Evolutionary conservation across 1,140 invertebrate species (phyloP).

Genomic region (Caenorhabditis remanei): DNA sequence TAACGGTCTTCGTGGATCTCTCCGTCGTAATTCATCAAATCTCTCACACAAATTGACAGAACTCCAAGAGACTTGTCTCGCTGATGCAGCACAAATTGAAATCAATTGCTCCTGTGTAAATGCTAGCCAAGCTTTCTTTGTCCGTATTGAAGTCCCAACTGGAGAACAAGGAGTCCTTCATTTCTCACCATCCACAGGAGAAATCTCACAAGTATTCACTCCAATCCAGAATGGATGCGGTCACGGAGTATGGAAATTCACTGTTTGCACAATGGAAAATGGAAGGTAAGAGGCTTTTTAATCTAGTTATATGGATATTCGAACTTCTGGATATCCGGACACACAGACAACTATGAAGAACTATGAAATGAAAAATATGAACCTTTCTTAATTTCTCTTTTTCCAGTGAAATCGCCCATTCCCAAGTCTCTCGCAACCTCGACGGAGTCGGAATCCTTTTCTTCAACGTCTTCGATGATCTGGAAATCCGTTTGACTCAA

Average conservation of each 20-base stretch:
- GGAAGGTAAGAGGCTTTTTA: slow-evolving; percentile 10
- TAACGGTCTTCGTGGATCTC: slow-evolving; percentile 8
- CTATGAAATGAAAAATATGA: too few species aligned
- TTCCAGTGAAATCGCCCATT: slow-evolving; percentile 43
- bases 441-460: slow-evolving; percentile 44
- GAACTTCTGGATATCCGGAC: too few species aligned
- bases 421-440: slow-evolving; percentile 36
- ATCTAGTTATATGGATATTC: background rate
- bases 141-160: slow-evolving; percentile 9
- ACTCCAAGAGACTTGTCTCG: slow-evolving; percentile 32
- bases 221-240: slow-evolving; percentile 50
- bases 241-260: slow-evolving; percentile 31
- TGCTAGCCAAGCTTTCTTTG: background rate
- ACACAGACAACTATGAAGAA: too few species aligned
- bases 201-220: slow-evolving; percentile 32
- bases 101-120: slow-evolving; percentile 26
- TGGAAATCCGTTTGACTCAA: slow-evolving; percentile 46
- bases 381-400: background rate
- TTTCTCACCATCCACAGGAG: slow-evolving; percentile 21
- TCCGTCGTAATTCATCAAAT: slow-evolving; percentile 23
- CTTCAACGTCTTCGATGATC: slow-evolving; percentile 30
- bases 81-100: slow-evolving; percentile 35
- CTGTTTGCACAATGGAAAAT: slow-evolving; percentile 50
- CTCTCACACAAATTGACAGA: background rate
- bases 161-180: slow-evolving; percentile 46